Evolutionary conservation across 2,888 invertebrate species (phyloP).

Genomic region (Halictus quadricinctus): DNA sequence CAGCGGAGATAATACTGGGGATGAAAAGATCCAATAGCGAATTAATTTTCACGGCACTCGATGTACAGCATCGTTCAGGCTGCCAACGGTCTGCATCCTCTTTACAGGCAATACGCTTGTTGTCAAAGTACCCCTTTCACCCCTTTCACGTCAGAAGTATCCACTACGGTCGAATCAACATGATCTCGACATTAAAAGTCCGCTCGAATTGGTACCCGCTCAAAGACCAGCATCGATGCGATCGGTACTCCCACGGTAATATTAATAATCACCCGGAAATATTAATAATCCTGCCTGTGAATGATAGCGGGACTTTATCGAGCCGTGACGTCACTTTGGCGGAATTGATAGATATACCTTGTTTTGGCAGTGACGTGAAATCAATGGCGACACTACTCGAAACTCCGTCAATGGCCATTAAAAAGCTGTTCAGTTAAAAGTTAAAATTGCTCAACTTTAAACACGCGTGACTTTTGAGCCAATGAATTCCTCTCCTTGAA

Average conservation of each 20-base stretch:
- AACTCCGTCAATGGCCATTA: neutral
- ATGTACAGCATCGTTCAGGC: neutral
- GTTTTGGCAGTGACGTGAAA: neutral
- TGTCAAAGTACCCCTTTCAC: neutral
- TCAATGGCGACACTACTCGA: neutral
- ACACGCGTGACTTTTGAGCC: too few relatives aligned
- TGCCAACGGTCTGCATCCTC: neutral
- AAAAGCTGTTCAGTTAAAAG: neutral
- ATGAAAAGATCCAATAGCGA: slow-evolving; percentile 2
- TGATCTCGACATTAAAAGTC: neutral
- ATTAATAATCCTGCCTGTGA: neutral
- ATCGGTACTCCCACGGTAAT: neutral
- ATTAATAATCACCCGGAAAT: neutral
- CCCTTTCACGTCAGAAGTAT: neutral
- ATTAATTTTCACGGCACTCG: neutral
- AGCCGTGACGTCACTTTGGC: neutral
- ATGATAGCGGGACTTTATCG: neutral
- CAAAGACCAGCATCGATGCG: neutral
- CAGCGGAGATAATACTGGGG: neutral
- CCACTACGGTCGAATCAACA: neutral
- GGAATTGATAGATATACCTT: neutral
- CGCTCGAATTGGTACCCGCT: neutral
- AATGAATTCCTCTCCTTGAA: too few relatives aligned
- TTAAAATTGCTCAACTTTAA: too few relatives aligned
- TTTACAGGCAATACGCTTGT: neutral